phyloP scores from a whole-genome alignment of 2,797 vertebrate species.

The Micropoecilia bifurca region DNA sequence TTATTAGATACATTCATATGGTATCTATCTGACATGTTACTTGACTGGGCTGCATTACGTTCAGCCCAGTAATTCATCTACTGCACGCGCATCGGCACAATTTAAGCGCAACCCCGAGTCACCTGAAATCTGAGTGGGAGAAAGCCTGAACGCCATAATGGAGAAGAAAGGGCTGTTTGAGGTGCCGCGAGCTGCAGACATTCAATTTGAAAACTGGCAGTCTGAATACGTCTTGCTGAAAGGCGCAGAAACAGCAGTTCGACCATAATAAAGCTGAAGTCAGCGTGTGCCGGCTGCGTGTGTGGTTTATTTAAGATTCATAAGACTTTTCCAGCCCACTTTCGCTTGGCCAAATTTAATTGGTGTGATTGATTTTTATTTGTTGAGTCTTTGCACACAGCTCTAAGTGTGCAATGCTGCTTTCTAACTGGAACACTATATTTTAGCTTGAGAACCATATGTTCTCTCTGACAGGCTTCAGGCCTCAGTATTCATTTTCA shows the following conservation, averaged over 20 bases:
- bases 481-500: slow-evolving; percentile 59
- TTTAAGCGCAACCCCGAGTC: slow-evolving; percentile 36
- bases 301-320: slow-evolving; percentile 33
- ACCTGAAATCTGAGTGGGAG: slow-evolving; percentile 42
- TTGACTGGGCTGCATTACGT: slow-evolving; percentile 1
- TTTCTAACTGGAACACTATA: slow-evolving; percentile 28
- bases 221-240: slow-evolving; percentile 43
- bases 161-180: slow-evolving; percentile 39
- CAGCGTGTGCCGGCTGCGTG: slow-evolving; percentile 20
- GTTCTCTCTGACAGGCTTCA: slow-evolving; percentile 55
- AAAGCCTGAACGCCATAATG: slow-evolving; percentile 33
- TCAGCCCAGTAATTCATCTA: slow-evolving; percentile 12
- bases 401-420: slow-evolving; percentile 35
- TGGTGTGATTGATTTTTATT: slow-evolving; percentile 45
- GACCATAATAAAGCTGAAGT: slow-evolving; percentile 27
- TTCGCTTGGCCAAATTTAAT: slow-evolving; percentile 39
- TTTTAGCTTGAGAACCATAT: slow-evolving; percentile 50
- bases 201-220: slow-evolving; percentile 57
- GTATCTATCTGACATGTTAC: background rate
- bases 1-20: background rate
- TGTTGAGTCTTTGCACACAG: slow-evolving; percentile 18
- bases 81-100: slow-evolving; percentile 26
- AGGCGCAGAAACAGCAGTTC: slow-evolving; percentile 45
- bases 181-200: slow-evolving; percentile 43
- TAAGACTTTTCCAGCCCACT: slow-evolving; percentile 18